These are phyloP conservation scores for Caenorhabditis sulstoni DNA, from an alignment of 2,888 invertebrate genomes.

Conservation along the genomic window DNA sequence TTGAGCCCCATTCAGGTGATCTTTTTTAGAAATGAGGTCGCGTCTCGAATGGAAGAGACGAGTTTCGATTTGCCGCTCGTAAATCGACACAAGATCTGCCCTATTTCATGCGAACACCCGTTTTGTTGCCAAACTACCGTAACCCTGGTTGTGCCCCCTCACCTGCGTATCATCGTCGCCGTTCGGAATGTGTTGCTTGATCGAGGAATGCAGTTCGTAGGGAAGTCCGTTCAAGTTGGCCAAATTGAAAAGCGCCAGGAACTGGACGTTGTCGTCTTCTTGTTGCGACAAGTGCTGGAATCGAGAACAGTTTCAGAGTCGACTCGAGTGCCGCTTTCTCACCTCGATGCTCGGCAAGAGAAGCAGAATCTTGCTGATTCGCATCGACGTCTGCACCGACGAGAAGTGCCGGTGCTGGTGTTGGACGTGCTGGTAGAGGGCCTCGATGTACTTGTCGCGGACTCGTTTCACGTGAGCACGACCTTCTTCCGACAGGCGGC, in stretches of 20 bases:
- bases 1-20: no score
- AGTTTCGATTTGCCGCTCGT: no score
- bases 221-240: slow-evolving; percentile 74
- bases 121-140: no score
- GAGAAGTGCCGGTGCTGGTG: slow-evolving; percentile 65
- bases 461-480: slow-evolving; percentile 66
- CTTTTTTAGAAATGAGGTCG: no score
- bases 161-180: slow-evolving; percentile 67
- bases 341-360: slow-evolving; percentile 72
- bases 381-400: slow-evolving; percentile 64
- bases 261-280: slow-evolving; percentile 76
- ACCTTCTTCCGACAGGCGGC: slow-evolving; percentile 70
- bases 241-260: slow-evolving; percentile 74
- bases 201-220: slow-evolving; percentile 72
- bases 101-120: no score
- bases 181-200: slow-evolving; percentile 64
- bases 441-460: slow-evolving; percentile 71
- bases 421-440: slow-evolving; percentile 73
- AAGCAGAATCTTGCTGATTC: slow-evolving; percentile 68
- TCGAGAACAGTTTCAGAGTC: neutral
- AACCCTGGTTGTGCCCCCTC: no score
- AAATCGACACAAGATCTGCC: no score
- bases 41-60: no score
- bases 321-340: no score
- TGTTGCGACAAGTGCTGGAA: slow-evolving; percentile 74